Percentiles rank a stretch among this genome's conserved stretches.
phyloP scores from a whole-genome alignment of 2,888 invertebrate genomes.

The Watsonalla binaria region DNA sequence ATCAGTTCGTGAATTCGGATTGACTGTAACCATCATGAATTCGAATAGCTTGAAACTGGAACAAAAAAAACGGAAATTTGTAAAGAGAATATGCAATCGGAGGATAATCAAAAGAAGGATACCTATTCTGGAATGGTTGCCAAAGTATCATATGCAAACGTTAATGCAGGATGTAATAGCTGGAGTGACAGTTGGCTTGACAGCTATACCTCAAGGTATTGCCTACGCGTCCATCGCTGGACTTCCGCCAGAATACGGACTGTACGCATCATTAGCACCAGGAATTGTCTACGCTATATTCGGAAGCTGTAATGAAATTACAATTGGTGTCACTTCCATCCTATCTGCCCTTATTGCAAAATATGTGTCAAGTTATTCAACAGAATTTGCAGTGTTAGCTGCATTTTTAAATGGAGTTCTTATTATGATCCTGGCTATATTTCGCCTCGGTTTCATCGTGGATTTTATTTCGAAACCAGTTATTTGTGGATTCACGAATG shows the following conservation, averaged over 20 bases:
- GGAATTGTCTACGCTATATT: constrained; percentile 92
- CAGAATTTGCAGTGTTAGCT: constrained; percentile 84
- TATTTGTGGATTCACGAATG: constrained; percentile 89
- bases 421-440: constrained; percentile 83
- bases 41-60: too few relatives aligned
- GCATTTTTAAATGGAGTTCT: constrained; percentile 86
- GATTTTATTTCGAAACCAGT: constrained; percentile 93
- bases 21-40: too few relatives aligned
- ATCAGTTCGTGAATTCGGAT: too few relatives aligned
- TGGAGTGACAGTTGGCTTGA: constrained; percentile 90
- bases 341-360: constrained; percentile 89
- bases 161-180: constrained; percentile 90
- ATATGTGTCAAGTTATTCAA: constrained; percentile 79
- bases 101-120: constrained; percentile 72
- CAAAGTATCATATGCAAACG: constrained; percentile 81
- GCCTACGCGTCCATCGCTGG: constrained; percentile 90
- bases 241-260: constrained; percentile 85
- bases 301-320: constrained; percentile 89
- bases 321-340: constrained; percentile 93
- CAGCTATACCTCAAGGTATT: constrained; percentile 90
- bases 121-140: constrained; percentile 86
- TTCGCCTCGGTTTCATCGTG: constrained; percentile 88
- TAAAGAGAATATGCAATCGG: constrained; percentile 38
- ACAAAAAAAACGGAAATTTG: background rate
- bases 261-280: constrained; percentile 94